Evolutionary conservation across 1,140 invertebrate species (phyloP).

Genomic region (Riptortus pedestris): DNA sequence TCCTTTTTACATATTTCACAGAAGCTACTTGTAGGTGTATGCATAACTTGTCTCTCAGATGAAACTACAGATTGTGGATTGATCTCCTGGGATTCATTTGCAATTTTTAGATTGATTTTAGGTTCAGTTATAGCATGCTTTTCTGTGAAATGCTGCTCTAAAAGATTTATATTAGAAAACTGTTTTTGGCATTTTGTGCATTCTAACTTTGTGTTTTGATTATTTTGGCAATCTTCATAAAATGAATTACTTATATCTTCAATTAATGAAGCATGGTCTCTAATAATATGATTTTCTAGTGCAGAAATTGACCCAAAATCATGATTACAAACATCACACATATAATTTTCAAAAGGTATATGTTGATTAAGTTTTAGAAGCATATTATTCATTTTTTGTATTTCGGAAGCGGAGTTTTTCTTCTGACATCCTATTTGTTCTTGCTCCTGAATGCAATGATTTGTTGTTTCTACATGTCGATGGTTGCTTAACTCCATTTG

Average conservation of each 20-base stretch:
- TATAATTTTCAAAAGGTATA: constrained; percentile 44
- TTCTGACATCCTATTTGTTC: not conserved
- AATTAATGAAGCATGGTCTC: constrained; percentile 45
- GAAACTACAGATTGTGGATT: not conserved
- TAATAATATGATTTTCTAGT: constrained; percentile 47
- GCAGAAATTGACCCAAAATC: constrained; percentile 48
- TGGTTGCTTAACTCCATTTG: not conserved
- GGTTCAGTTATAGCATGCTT: constrained; percentile 14
- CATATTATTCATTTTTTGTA: constrained; percentile 84
- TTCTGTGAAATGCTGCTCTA: constrained; percentile 19
- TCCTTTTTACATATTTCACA: constrained; percentile 99
- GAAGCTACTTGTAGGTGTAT: constrained; percentile 68
- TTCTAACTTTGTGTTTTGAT: constrained; percentile 18
- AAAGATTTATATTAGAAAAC: constrained; percentile 38
- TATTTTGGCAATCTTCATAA: constrained; percentile 31
- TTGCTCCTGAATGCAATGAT: not conserved
- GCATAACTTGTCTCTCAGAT: constrained; percentile 11
- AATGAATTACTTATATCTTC: constrained; percentile 36
- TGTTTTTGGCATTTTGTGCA: constrained; percentile 46
- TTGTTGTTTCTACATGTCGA: not conserved
- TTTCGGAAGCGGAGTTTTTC: constrained; percentile 40
- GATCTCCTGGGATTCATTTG: constrained; percentile 24
- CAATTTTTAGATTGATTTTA: constrained; percentile 16
- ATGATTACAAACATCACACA: constrained; percentile 46
- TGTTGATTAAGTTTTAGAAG: constrained; percentile 75